Percentiles rank a stretch among this genome's conserved stretches.
phyloP scores from a whole-genome alignment of 2,797 vertebrate species.

The Alectoris magna region DNA sequence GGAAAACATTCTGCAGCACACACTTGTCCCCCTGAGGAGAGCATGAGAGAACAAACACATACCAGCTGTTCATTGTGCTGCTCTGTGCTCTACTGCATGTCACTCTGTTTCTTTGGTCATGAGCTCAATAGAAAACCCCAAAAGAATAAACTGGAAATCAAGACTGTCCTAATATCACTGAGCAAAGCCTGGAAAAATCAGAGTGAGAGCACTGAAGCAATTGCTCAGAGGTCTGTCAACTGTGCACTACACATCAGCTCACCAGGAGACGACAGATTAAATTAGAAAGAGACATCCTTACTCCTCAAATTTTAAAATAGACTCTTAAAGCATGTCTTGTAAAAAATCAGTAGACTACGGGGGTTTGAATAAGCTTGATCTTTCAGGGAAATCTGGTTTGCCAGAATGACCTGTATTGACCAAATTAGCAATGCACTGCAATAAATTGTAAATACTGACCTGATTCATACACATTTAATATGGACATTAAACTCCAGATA shows the following conservation, averaged over 20 bases:
- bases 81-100: neutral
- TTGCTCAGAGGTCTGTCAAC: conserved; percentile 11
- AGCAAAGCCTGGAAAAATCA: conserved; percentile 21
- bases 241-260: neutral
- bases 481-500: neutral
- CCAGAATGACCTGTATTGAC: neutral
- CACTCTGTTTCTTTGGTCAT: conserved; percentile 14
- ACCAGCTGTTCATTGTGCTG: conserved; percentile 27
- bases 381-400: neutral
- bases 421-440: neutral
- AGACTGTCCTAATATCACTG: neutral
- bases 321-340: neutral
- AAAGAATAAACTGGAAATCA: conserved; percentile 37
- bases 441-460: neutral
- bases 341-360: neutral
- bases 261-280: neutral
- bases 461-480: neutral
- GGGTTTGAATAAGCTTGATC: neutral
- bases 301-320: conserved; percentile 26
- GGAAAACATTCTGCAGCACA: neutral
- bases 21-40: neutral
- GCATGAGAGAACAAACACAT: conserved; percentile 20
- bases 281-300: neutral
- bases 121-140: conserved; percentile 12
- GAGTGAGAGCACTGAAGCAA: neutral